phyloP scores from a whole-genome alignment of 2,888 invertebrate genomes.

The Nephrotoma guestfalica region DNA sequence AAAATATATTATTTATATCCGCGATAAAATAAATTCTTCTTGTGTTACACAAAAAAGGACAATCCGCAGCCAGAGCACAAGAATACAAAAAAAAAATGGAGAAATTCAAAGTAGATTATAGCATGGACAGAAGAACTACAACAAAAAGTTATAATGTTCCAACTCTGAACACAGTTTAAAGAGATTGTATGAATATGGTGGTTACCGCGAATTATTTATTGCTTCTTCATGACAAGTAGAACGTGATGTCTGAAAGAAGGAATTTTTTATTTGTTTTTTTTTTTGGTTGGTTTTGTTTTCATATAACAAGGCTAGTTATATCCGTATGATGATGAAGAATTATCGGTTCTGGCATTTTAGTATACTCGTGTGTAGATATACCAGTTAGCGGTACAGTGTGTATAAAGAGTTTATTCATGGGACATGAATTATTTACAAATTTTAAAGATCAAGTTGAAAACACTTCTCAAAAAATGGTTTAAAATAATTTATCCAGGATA shows the following conservation, averaged over 20 bases:
- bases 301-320: not conserved
- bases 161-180: not conserved
- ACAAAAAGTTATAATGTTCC: not conserved
- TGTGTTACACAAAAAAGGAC: not conserved
- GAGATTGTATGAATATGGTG: constrained; percentile 3
- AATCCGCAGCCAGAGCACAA: not conserved
- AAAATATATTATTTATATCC: constrained; percentile 3
- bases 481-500: too few species aligned
- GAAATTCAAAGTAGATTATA: constrained; percentile 2
- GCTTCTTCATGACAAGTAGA: constrained; percentile 3
- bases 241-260: constrained; percentile 2
- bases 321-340: not conserved
- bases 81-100: not conserved
- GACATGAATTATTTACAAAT: not conserved
- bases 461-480: too few species aligned
- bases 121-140: not conserved
- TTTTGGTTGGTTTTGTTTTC: not conserved
- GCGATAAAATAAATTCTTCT: constrained; percentile 1
- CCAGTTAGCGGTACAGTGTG: not conserved
- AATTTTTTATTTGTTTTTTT: not conserved
- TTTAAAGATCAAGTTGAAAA: not conserved
- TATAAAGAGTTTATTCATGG: not conserved
- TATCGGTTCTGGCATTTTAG: not conserved
- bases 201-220: constrained; percentile 4
- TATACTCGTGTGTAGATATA: not conserved